Conservation (phyloP, 1,140 invertebrate genomes). For the Proales similis region DNA sequence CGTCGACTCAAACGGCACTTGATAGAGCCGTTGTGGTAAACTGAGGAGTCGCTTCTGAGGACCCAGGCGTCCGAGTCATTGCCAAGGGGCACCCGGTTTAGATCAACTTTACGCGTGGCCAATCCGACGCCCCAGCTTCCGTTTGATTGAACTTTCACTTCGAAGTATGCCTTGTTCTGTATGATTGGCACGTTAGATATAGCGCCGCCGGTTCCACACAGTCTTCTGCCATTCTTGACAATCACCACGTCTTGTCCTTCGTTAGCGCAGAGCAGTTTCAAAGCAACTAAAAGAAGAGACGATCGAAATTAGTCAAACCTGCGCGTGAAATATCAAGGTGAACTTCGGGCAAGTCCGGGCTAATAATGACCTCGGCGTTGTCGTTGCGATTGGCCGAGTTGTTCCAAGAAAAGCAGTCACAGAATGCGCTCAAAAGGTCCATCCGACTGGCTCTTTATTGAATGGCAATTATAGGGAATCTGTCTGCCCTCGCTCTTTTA, state of each 20-base stretch:
- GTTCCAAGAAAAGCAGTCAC: too few relatives aligned
- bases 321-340: constrained; percentile 4
- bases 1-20: constrained; percentile 61
- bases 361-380: too few relatives aligned
- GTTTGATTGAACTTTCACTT: constrained; percentile 91
- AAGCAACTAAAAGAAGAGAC: too few relatives aligned
- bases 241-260: constrained; percentile 88
- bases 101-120: constrained; percentile 73
- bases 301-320: too few relatives aligned
- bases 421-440: too few relatives aligned
- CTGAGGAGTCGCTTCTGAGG: constrained; percentile 74
- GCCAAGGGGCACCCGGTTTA: constrained; percentile 75
- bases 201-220: constrained; percentile 89
- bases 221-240: constrained; percentile 85
- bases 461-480: too few relatives aligned
- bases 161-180: constrained; percentile 98
- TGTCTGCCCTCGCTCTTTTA: too few relatives aligned
- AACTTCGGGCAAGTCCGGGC: too few relatives aligned
- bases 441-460: too few relatives aligned
- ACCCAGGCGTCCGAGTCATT: constrained; percentile 85
- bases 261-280: too few relatives aligned
- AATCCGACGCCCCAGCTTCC: constrained; percentile 87
- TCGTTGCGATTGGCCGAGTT: too few relatives aligned
- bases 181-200: constrained; percentile 72
- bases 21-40: constrained; percentile 74